Percentiles rank a stretch among this genome's conserved stretches.
These are phyloP conservation scores for Micromussa lordhowensis DNA, from an alignment of 92 coral and sea anemone species.

Conservation along the genomic window DNA sequence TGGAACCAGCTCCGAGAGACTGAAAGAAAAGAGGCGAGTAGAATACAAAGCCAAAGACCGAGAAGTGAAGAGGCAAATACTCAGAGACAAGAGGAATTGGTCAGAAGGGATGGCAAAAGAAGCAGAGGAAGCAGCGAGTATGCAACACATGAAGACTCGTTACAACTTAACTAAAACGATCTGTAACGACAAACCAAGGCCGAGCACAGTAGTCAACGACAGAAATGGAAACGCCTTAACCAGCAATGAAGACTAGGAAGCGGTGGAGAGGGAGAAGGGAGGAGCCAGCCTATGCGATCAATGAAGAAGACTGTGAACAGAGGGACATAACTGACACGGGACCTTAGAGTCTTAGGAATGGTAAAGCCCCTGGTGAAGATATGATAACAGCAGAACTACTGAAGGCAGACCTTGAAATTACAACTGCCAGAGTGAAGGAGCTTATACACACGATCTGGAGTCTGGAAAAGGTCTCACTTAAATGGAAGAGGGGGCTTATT, in stretches of 20 bases:
- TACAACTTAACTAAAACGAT: neutral
- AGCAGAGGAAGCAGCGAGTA: neutral
- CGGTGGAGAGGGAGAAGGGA: neutral
- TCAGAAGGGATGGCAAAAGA: neutral
- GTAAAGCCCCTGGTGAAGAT: conserved; percentile 43
- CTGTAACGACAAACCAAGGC: neutral
- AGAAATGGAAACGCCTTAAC: neutral
- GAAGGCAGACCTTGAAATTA: no score
- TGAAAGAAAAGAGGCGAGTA: neutral
- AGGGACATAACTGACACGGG: conserved; percentile 23
- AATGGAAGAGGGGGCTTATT: no score
- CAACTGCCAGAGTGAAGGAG: conserved; percentile 22
- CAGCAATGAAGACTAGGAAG: neutral
- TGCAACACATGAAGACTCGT: neutral
- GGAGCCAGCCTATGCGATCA: conserved; percentile 29
- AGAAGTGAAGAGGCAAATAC: conserved; percentile 13
- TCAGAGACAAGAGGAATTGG: neutral
- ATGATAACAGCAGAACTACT: conserved; percentile 32
- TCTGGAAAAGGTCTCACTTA: no score
- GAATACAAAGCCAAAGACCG: neutral
- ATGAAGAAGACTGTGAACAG: conserved; percentile 19
- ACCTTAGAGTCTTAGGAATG: conserved; percentile 19
- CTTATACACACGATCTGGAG: conserved; percentile 32
- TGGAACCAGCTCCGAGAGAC: neutral
- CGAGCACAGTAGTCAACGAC: neutral